Evolutionary conservation across 2,797 vertebrate genomes (phyloP).

Genomic region (Pseudochromis fuscus): DNA sequence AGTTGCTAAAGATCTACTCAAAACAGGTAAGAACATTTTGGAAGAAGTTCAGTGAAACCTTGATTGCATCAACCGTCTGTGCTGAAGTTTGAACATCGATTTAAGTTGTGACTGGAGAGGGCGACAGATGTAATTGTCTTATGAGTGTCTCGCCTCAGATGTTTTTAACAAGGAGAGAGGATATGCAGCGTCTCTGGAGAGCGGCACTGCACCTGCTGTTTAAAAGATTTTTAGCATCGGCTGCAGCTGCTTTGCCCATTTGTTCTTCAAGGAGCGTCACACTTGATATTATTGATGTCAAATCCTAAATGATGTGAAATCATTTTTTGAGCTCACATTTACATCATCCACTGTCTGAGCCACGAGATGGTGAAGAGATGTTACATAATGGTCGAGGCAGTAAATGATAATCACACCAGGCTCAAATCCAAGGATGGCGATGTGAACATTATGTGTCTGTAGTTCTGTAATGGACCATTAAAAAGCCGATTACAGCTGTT

Average conservation of each 20-base stretch:
- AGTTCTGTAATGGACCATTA: constrained; percentile 15
- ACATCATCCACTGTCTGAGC: background rate
- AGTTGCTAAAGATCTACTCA: constrained; percentile 93
- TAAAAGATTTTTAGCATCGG: background rate
- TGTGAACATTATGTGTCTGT: background rate
- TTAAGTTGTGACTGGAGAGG: background rate
- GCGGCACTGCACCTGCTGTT: constrained; percentile 15
- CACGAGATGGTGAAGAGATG: constrained; percentile 38
- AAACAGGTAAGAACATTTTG: constrained; percentile 86
- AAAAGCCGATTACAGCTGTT: constrained; percentile 19
- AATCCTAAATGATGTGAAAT: background rate
- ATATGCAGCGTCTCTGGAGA: constrained; percentile 17
- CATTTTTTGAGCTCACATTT: background rate
- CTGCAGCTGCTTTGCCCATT: constrained; percentile 27
- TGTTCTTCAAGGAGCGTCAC: background rate
- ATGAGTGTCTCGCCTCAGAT: constrained; percentile 21
- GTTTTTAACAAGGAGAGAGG: constrained; percentile 8
- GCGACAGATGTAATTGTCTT: constrained; percentile 30
- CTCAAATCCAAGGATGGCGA: constrained; percentile 28
- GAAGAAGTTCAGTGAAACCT: background rate
- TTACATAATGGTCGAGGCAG: constrained; percentile 41
- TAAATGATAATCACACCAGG: constrained; percentile 33
- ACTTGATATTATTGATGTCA: constrained; percentile 7
- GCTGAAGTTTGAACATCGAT: constrained; percentile 1
- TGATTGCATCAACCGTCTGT: background rate